These are phyloP conservation scores for Riparia riparia DNA, from an alignment of 2,113 vertebrate genomes.

Conservation along the genomic window DNA sequence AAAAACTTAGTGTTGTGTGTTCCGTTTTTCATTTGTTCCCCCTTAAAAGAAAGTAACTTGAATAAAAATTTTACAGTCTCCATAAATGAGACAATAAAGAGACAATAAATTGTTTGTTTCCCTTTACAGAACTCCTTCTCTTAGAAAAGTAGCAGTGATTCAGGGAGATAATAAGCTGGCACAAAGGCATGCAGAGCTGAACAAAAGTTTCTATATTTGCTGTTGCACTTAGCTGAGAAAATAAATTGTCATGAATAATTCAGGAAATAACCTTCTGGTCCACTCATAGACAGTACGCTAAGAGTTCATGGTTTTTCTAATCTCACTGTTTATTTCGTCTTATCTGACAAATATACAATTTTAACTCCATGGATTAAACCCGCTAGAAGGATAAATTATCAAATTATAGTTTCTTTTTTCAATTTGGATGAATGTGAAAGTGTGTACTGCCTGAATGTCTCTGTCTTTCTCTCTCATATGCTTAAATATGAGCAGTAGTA, in stretches of 20 bases:
- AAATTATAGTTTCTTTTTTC: background rate
- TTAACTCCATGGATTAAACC: background rate
- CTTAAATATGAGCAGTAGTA: background rate
- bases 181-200: background rate
- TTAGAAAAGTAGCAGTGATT: background rate
- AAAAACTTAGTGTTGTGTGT: background rate
- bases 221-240: background rate
- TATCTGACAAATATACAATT: background rate
- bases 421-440: background rate
- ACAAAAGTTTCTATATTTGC: background rate
- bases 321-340: background rate
- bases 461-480: background rate
- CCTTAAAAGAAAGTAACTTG: background rate
- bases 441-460: background rate
- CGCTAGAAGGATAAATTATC: background rate
- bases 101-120: background rate
- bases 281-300: background rate
- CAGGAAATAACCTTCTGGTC: background rate
- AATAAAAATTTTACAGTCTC: background rate
- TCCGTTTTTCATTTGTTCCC: conserved; percentile 3
- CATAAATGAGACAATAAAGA: background rate
- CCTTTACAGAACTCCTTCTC: background rate
- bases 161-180: background rate
- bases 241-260: background rate
- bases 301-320: background rate